Base-by-base conservation (phyloP, 1,140 invertebrate genomes). In the Zelostemma sp. region DNA sequence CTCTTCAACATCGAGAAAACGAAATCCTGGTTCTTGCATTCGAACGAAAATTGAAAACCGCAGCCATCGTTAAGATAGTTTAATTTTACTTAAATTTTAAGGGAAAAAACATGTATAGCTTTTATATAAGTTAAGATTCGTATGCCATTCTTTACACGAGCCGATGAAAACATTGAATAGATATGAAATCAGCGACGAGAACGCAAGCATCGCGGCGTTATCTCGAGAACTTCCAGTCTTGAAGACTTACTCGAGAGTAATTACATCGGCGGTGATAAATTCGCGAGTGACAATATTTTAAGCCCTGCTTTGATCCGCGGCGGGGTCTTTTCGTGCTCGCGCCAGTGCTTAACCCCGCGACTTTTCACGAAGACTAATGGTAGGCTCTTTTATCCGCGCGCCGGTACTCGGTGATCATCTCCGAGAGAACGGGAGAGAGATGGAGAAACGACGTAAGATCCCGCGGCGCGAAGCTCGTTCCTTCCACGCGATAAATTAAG, bases 401-500 rank as follows among this genome's bases (percentile, higher is more conserved):
- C 38, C 47, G 48, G 41, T 15, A 45, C 54, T 63, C 55, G 66
- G 50, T 31, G 56, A 57, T 65, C 55, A 54, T 54, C 50, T 63
- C 31, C n/a, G 50, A 47, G 47, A 55, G 40, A 40, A 38, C n/a
- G n/a, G n/a, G 25, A 33, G 38, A 40, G 35, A 57, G 49, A 43
- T 50, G 48, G 33, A 54, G n/a, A n/a, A n/a, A n/a, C n/a, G n/a
- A 48, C 45, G 31, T 50, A 59, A 62, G 48, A 59, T 63, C 49
- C 49, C 48, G 54, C 16, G 66, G 54, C 43, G 45, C 47, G 25
- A 28, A 43, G 35, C 55, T 54, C 59, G 70, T 53, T 57, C 8
- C 59, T 57, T 63, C 51, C 58, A 41, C 48, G 50, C 56, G 71
- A 74, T 75, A 75, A 77, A 77, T 77, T 74, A 74, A 72, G 72